phyloP scores from a whole-genome alignment of 2,113 vertebrate species.

The Scatophagus argus region DNA sequence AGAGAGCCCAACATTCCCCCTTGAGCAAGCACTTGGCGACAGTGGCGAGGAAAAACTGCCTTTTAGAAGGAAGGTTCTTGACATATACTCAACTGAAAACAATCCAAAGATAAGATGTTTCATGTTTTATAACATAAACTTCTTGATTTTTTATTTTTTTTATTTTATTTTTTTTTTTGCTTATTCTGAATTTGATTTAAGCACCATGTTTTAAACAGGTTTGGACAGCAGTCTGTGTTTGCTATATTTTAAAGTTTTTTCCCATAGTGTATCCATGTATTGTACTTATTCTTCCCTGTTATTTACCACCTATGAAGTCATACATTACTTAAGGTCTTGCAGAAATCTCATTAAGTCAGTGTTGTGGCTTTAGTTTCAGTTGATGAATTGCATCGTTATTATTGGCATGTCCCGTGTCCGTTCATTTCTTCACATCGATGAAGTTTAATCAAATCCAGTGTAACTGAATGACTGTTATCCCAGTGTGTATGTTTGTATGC shows the following conservation, averaged over 20 bases:
- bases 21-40: no score
- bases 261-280: background rate
- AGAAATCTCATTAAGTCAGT: background rate
- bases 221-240: no score
- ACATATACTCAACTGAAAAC: no score
- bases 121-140: no score
- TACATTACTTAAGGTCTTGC: background rate
- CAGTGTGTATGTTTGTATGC: background rate
- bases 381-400: conserved; percentile 5
- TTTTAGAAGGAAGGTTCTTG: no score
- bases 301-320: conserved; percentile 19
- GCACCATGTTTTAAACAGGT: no score
- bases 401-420: background rate
- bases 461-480: background rate
- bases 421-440: background rate
- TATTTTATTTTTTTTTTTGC: no score
- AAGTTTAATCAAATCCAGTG: conserved; percentile 29
- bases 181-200: no score
- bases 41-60: no score
- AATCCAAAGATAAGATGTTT: no score
- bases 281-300: background rate
- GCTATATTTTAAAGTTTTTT: conserved; percentile 1
- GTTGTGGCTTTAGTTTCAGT: conserved; percentile 6
- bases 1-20: no score
- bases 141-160: no score